These are phyloP conservation scores for Heterotilapia buettikoferi DNA, from an alignment of 2,113 vertebrate genomes.

Conservation along the genomic window DNA sequence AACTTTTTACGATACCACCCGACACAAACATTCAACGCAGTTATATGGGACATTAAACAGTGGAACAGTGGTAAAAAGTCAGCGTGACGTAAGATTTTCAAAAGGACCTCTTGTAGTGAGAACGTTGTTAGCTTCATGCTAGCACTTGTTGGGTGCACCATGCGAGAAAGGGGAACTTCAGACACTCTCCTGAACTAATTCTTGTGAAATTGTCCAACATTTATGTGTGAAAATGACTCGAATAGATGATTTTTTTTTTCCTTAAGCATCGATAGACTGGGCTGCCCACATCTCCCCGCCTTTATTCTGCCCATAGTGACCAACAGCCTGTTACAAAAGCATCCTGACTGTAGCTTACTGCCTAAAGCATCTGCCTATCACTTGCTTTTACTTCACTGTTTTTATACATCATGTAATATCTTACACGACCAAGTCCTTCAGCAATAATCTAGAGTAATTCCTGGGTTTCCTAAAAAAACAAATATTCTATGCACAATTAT, in stretches of 20 bases:
- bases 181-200: background rate
- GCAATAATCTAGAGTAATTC: background rate
- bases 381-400: background rate
- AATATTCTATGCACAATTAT: background rate
- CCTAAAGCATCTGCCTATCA: background rate
- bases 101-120: background rate
- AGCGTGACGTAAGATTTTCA: background rate
- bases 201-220: background rate
- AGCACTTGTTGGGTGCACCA: background rate
- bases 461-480: background rate
- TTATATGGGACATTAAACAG: fast-evolving
- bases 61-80: background rate
- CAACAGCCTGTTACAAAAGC: background rate
- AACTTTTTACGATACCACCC: fast-evolving
- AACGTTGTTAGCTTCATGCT: background rate
- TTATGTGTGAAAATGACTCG: background rate
- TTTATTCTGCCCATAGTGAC: background rate
- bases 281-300: background rate
- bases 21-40: background rate
- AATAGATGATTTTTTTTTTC: fast-evolving
- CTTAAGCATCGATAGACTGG: background rate
- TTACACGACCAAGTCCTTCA: background rate
- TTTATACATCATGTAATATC: background rate
- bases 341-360: background rate
- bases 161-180: fast-evolving